Evolutionary conservation across 1,140 invertebrate species (phyloP).

Genomic region (Papilio polytes): DNA sequence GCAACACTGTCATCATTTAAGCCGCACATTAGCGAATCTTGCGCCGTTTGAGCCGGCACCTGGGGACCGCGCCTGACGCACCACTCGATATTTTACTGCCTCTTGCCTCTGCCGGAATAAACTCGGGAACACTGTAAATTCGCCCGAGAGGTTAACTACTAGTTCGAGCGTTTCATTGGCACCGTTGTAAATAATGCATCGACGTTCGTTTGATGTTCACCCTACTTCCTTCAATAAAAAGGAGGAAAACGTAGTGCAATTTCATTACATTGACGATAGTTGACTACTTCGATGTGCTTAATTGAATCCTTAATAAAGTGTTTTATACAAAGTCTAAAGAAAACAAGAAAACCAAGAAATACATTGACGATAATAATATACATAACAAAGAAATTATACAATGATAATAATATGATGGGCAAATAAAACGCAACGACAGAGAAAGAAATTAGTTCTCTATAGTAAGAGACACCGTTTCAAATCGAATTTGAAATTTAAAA

Average conservation of each 20-base stretch:
- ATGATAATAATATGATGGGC: neutral
- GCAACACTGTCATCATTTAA: conserved; percentile 78
- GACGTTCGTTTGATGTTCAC: conserved; percentile 16
- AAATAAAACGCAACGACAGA: conserved; percentile 28
- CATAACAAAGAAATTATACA: neutral
- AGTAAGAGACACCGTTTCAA: conserved; percentile 28
- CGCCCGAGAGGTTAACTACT: conserved; percentile 20
- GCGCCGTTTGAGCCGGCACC: conserved; percentile 75
- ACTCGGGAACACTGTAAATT: conserved; percentile 56
- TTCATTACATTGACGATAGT: conserved; percentile 15
- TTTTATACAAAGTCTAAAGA: neutral
- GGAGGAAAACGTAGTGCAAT: conserved; percentile 2
- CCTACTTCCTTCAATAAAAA: conserved; percentile 20
- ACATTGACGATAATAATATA: neutral
- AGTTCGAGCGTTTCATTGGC: conserved; percentile 33
- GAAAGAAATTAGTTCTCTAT: conserved; percentile 30
- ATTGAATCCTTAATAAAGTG: neutral
- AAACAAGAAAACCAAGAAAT: neutral
- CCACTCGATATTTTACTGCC: conserved; percentile 72
- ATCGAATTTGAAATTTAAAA: conserved; percentile 39
- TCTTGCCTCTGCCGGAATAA: conserved; percentile 45
- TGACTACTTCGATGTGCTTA: neutral
- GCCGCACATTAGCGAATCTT: conserved; percentile 80
- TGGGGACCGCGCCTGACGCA: conserved; percentile 64
- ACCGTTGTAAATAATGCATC: conserved; percentile 33